Conservation (phyloP, 30 jellyfish, hydroid and myxozoan genomes). For the Sanderia malayensis region DNA sequence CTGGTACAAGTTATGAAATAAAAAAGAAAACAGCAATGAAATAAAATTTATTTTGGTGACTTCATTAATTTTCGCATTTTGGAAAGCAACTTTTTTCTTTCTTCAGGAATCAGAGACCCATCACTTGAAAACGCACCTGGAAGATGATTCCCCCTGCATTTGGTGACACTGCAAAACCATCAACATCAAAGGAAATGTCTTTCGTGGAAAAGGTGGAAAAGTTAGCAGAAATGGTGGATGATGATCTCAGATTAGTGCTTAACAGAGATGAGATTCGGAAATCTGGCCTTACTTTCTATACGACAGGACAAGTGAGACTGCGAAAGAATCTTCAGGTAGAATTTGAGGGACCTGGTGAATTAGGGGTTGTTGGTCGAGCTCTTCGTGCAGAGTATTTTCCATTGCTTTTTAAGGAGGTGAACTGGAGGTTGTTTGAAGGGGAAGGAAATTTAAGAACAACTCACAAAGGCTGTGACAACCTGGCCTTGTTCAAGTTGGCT, state of each 20-base stretch:
- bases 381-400: not conserved
- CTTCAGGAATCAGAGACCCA: too few relatives aligned
- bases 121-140: too few relatives aligned
- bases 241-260: not conserved
- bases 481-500: not conserved
- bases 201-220: not conserved
- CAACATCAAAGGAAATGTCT: not conserved
- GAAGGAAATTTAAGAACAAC: not conserved
- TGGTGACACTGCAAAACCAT: not conserved
- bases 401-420: not conserved
- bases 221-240: not conserved
- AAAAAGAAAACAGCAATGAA: too few relatives aligned
- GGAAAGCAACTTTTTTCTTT: too few relatives aligned
- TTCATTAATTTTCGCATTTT: too few relatives aligned
- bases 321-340: not conserved
- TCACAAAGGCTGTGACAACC: not conserved
- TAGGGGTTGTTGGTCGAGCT: not conserved
- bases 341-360: not conserved
- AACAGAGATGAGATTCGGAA: not conserved
- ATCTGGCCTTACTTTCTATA: not conserved
- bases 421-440: not conserved
- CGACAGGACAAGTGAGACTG: not conserved
- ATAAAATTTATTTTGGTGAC: too few relatives aligned
- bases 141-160: not conserved
- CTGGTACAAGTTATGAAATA: too few relatives aligned